Base-by-base conservation (phyloP, 2,888 invertebrate species). In the Thymelicus lineola region DNA sequence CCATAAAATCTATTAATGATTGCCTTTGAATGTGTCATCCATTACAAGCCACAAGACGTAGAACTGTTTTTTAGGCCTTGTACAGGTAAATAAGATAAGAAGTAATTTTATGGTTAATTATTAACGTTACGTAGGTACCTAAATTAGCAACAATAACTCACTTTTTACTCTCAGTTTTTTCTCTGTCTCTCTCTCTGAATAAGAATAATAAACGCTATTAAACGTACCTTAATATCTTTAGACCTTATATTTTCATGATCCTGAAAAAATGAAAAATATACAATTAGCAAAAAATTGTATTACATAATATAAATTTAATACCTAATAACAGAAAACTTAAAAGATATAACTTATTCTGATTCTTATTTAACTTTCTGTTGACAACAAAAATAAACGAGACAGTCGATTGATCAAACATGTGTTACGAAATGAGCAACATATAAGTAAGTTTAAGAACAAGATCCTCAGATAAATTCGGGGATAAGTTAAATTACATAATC, bases 401-500 rank as follows among this genome's bases (percentile, higher is more conserved):
- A 38, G 14, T 15, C 12, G 38, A 10, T 38, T 36, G 17, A 6
- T 46, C 42, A 42, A 46, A 12, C 17, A 17, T 17, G 17, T 50
- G 17, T 50, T 50, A 53, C 20, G 12, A 53, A 53, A 53, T 53
- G 17, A 53, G 53, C 20, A 53, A 53, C 53, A n/a, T 20, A 17
- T 12, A 4, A 6, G 10, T 53, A 20, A 42, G 42, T 42, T 42
- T 42, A 20, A 53, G 53, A 20, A 53, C 53, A 20, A 53, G 53
- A 53, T 28, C 57, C 28, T 45, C 77, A 66, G 82, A 84, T 20
- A 20, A 76, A 53, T 50, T 76, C 71, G 77, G 77, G 75, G 77
- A 77, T 76, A 77, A 85, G 88, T 87, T 85, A 85, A 83, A 80
- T 86, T 85, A 87, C 83, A 75, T 82, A 86, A 86, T 80, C 79